A percentile compares a stretch with the other conserved stretches of the same genome.
Evolutionary conservation across 2,888 invertebrate genomes (phyloP).

Genomic region (Tenthredo distinguenda): DNA sequence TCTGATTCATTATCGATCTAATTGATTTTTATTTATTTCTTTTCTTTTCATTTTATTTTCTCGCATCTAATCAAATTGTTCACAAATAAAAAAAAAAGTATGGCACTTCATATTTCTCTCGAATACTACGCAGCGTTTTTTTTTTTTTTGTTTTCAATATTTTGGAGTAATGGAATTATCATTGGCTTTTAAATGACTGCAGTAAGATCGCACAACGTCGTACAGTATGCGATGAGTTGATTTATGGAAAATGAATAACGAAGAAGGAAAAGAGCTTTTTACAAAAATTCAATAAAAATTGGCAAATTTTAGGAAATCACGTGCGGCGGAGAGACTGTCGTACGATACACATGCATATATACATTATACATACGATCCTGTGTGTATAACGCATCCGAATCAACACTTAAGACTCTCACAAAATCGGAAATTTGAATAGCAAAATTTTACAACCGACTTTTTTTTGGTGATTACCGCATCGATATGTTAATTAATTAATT

Average conservation of each 20-base stretch:
- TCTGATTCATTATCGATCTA: background rate
- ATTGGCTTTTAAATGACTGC: background rate
- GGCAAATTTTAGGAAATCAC: too few relatives aligned
- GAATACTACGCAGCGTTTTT: background rate
- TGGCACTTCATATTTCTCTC: conserved; percentile 75
- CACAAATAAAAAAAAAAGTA: conserved; percentile 62
- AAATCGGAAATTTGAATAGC: conserved; percentile 66
- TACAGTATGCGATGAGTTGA: too few relatives aligned
- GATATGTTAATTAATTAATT: background rate
- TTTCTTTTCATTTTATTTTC: background rate
- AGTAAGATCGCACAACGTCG: too few relatives aligned
- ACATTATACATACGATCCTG: background rate
- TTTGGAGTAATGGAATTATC: background rate
- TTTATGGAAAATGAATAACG: too few relatives aligned
- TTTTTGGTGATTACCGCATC: too few relatives aligned
- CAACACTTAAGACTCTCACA: conserved; percentile 73
- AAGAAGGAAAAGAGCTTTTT: too few relatives aligned
- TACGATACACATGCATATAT: background rate
- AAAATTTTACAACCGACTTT: background rate
- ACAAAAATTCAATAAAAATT: too few relatives aligned
- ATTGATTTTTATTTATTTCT: background rate
- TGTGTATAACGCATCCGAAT: conserved; percentile 41
- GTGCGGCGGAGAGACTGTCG: background rate
- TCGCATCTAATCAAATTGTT: background rate
- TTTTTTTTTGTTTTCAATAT: background rate